These are phyloP conservation scores for Lepeophtheirus nordmannii DNA, from an alignment of 2,888 invertebrate species.

Conservation along the genomic window DNA sequence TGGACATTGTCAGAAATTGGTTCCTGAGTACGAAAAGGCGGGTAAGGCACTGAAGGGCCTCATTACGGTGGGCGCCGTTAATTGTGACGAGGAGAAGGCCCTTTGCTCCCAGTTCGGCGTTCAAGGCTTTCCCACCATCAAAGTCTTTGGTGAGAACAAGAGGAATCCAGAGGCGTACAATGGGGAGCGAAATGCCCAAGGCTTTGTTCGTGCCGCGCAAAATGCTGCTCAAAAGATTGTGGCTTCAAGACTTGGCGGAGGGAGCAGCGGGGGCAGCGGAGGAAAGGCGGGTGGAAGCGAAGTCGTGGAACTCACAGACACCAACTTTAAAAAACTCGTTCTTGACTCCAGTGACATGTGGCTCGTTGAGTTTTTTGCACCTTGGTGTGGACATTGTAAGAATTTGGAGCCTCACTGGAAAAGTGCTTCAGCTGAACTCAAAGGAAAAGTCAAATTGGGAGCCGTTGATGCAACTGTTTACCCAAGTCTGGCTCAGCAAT, in stretches of 20 bases:
- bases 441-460: slow-evolving; percentile 71
- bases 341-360: slow-evolving; percentile 84
- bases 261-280: slow-evolving; percentile 28
- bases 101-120: slow-evolving; percentile 65
- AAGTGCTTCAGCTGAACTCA: slow-evolving; percentile 78
- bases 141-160: slow-evolving; percentile 75
- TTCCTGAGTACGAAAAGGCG: slow-evolving; percentile 82
- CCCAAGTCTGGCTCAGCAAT: slow-evolving; percentile 60
- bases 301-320: slow-evolving; percentile 84
- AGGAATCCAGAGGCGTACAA: slow-evolving; percentile 64
- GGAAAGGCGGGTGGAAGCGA: slow-evolving; percentile 35
- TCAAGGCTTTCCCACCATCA: slow-evolving; percentile 85
- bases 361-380: slow-evolving; percentile 95
- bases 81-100: slow-evolving; percentile 74
- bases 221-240: slow-evolving; percentile 59
- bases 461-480: slow-evolving; percentile 91
- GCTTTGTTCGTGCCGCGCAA: slow-evolving; percentile 68
- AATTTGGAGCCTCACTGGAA: slow-evolving; percentile 92
- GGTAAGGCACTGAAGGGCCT: slow-evolving; percentile 57
- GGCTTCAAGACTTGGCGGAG: slow-evolving; percentile 45
- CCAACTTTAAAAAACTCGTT: slow-evolving; percentile 83
- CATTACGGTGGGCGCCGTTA: slow-evolving; percentile 60
- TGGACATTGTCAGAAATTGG: slow-evolving; percentile 61
- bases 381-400: slow-evolving; percentile 95
- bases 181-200: slow-evolving; percentile 68